Evolutionary conservation across 1,140 invertebrate genomes (phyloP).

Genomic region (fruit fly (Drosophila melanogaster)): DNA sequence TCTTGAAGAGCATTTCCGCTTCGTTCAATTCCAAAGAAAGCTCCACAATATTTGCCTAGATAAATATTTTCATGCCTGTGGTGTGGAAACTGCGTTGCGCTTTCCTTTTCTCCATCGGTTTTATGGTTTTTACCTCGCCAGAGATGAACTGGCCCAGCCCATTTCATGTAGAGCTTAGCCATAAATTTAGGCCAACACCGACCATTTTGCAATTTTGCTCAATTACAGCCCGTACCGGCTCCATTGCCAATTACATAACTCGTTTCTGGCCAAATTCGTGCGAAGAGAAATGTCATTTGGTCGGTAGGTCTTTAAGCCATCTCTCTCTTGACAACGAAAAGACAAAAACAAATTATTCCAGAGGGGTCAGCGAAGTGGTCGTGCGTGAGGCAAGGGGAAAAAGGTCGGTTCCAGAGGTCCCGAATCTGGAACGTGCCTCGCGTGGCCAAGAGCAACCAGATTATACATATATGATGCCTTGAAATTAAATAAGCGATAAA

Average conservation of each 20-base stretch:
- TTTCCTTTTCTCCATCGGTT: slow-evolving; percentile 56
- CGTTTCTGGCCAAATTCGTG: slow-evolving; percentile 54
- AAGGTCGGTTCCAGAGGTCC: slow-evolving; percentile 16
- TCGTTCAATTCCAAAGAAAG: neutral
- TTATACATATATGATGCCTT: slow-evolving; percentile 19
- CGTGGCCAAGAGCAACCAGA: slow-evolving; percentile 28
- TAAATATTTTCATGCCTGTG: slow-evolving; percentile 43
- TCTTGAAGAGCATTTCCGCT: slow-evolving; percentile 5
- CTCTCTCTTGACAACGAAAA: slow-evolving; percentile 48
- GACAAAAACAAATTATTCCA: slow-evolving; percentile 37
- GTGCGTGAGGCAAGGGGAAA: slow-evolving; percentile 39
- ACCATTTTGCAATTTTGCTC: slow-evolving; percentile 40
- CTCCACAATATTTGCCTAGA: slow-evolving; percentile 27
- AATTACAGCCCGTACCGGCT: slow-evolving; percentile 30
- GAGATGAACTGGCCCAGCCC: slow-evolving; percentile 27
- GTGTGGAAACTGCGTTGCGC: slow-evolving; percentile 58
- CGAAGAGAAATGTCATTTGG: slow-evolving; percentile 57
- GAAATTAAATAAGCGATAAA: slow-evolving; percentile 45
- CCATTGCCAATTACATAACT: slow-evolving; percentile 59
- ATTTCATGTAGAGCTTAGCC: slow-evolving; percentile 41
- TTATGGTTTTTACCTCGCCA: slow-evolving; percentile 41
- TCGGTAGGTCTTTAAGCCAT: slow-evolving; percentile 22
- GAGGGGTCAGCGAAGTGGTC: slow-evolving; percentile 26
- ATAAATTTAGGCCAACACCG: slow-evolving; percentile 53
- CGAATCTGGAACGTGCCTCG: slow-evolving; percentile 45